Conservation (phyloP, 1,140 invertebrate genomes). For the Drosophila nigromelanica region DNA sequence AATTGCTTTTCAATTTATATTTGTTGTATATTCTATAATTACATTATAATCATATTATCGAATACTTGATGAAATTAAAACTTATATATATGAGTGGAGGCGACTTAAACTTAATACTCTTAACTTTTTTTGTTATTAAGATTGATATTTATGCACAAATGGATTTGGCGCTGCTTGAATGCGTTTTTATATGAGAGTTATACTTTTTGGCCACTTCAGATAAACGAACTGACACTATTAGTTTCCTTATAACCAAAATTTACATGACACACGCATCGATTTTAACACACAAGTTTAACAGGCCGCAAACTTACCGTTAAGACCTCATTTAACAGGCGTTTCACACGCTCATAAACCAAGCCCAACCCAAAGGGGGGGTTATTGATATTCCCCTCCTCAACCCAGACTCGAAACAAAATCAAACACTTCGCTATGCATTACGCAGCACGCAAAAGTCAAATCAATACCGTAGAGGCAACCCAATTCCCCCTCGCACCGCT, state of each 20-base stretch:
- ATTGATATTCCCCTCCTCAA: not conserved
- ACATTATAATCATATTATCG: too few species aligned
- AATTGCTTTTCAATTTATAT: too few species aligned
- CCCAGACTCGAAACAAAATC: constrained; percentile 27
- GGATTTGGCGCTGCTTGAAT: too few species aligned
- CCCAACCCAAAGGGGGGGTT: not conserved
- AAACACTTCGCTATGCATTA: constrained; percentile 54
- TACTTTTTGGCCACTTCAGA: not conserved
- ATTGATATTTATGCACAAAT: too few species aligned
- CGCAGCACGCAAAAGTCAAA: constrained; percentile 54
- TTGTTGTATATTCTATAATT: too few species aligned
- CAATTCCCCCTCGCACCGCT: constrained; percentile 5
- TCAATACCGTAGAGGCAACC: constrained; percentile 54
- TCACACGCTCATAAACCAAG: constrained; percentile 35
- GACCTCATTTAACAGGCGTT: constrained; percentile 40
- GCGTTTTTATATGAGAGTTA: too few species aligned
- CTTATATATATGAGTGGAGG: too few species aligned
- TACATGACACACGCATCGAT: constrained; percentile 1
- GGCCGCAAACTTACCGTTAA: constrained; percentile 18
- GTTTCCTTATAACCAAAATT: not conserved
- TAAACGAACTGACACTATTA: not conserved
- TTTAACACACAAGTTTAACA: constrained; percentile 4
- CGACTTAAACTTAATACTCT: too few species aligned
- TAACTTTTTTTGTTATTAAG: too few species aligned
- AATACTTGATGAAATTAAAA: too few species aligned